phyloP scores from a whole-genome alignment of 2,797 vertebrate species.

The Pseudocheirus occidentalis region DNA sequence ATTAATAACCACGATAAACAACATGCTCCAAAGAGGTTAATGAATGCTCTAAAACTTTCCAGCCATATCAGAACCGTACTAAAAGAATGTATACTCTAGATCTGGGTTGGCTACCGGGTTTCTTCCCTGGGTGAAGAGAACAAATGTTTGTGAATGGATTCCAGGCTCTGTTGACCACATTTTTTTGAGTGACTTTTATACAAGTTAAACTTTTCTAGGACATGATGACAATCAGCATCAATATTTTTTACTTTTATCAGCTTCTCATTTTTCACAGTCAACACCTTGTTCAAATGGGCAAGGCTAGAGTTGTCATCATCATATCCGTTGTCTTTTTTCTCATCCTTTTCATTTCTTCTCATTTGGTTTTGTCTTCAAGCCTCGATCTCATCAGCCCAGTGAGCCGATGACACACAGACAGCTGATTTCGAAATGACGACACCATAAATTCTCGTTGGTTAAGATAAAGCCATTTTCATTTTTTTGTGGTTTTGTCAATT shows the following conservation, averaged over 20 bases:
- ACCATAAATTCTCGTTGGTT: neutral
- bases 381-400: neutral
- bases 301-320: neutral
- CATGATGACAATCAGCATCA: neutral
- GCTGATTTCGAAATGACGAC: neutral
- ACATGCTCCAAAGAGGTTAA: neutral
- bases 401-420: neutral
- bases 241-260: neutral
- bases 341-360: neutral
- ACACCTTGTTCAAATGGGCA: neutral
- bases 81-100: neutral
- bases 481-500: neutral
- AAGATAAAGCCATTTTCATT: neutral
- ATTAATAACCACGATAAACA: rapidly evolving
- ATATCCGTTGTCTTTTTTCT: neutral
- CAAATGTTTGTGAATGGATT: neutral
- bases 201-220: neutral
- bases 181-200: neutral
- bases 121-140: neutral
- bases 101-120: neutral
- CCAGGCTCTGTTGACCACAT: neutral
- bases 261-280: neutral
- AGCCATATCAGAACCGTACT: neutral
- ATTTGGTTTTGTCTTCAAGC: neutral
- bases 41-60: neutral